phyloP scores from a whole-genome alignment of 2,113 vertebrate species.

The Forbesichthys papilliferus region DNA sequence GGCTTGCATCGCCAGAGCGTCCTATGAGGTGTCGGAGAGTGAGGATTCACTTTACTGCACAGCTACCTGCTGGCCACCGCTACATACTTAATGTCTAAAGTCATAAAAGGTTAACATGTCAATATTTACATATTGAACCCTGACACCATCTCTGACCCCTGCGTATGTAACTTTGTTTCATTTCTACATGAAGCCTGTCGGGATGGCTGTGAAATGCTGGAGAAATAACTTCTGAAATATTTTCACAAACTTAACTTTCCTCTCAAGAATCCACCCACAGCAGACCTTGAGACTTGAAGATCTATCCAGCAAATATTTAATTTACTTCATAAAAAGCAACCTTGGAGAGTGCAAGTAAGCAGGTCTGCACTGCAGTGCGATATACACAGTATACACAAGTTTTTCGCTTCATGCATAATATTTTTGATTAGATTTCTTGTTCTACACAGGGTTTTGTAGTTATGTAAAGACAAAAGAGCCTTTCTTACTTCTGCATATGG shows the following conservation, averaged over 20 bases:
- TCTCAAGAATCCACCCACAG: not conserved
- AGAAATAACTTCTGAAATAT: not conserved
- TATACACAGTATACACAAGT: no score
- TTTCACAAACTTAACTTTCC: not conserved
- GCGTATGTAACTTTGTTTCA: not conserved
- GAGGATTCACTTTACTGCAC: no score
- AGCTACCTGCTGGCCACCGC: no score
- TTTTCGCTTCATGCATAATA: no score
- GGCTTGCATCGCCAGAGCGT: no score
- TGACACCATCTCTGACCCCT: not conserved
- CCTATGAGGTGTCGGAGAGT: no score
- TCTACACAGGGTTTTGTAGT: no score
- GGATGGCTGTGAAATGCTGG: not conserved
- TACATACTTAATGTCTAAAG: not conserved
- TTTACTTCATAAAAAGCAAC: not conserved
- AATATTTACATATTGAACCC: not conserved
- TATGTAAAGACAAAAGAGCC: not conserved
- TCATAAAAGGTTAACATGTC: not conserved
- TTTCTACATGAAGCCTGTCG: not conserved
- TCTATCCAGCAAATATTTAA: conserved; percentile 3
- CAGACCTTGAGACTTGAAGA: not conserved
- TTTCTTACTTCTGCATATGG: not conserved
- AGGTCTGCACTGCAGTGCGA: no score
- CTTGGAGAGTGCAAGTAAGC: not conserved
- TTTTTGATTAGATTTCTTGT: no score